Evolutionary conservation across 2,113 vertebrate genomes (phyloP).

Genomic region (Phaethon lepturus): DNA sequence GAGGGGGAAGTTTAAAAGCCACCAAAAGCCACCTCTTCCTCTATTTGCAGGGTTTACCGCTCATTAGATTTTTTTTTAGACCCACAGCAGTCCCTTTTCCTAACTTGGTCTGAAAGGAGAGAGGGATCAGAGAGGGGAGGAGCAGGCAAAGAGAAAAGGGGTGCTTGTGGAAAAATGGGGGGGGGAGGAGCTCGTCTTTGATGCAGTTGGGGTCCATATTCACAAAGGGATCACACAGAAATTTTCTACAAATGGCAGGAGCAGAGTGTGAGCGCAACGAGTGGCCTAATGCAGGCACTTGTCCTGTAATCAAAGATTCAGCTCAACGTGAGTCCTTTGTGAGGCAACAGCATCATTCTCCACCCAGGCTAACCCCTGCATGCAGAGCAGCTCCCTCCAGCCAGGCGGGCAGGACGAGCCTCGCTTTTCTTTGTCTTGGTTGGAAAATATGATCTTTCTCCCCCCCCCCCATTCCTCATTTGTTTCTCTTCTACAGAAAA

Average conservation of each 20-base stretch:
- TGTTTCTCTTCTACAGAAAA: conserved; percentile 1
- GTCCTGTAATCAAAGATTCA: conserved; percentile 70
- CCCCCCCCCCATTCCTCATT: neutral
- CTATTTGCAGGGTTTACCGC: conserved; percentile 10
- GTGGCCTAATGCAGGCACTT: conserved; percentile 65
- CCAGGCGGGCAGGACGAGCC: conserved; percentile 22
- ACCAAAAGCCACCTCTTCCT: neutral
- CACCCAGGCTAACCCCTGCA: conserved; percentile 17
- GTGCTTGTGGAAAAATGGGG: neutral
- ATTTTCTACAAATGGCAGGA: conserved; percentile 57
- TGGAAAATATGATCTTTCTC: conserved; percentile 33
- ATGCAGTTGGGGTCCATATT: conserved; percentile 44
- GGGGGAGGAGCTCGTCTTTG: conserved; percentile 31
- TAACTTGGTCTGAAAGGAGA: conserved; percentile 21
- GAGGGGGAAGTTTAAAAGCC: neutral
- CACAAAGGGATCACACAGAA: conserved; percentile 72
- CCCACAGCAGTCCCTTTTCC: neutral
- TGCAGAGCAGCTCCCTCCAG: conserved; percentile 50
- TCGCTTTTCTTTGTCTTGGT: conserved; percentile 25
- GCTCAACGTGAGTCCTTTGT: conserved; percentile 74
- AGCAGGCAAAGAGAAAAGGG: neutral
- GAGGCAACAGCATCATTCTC: conserved; percentile 55
- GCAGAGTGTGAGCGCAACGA: conserved; percentile 50
- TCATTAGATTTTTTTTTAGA: neutral
- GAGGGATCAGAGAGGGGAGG: neutral